Base-by-base conservation (phyloP, 2,797 vertebrate genomes). In the Acridotheres tristis region DNA sequence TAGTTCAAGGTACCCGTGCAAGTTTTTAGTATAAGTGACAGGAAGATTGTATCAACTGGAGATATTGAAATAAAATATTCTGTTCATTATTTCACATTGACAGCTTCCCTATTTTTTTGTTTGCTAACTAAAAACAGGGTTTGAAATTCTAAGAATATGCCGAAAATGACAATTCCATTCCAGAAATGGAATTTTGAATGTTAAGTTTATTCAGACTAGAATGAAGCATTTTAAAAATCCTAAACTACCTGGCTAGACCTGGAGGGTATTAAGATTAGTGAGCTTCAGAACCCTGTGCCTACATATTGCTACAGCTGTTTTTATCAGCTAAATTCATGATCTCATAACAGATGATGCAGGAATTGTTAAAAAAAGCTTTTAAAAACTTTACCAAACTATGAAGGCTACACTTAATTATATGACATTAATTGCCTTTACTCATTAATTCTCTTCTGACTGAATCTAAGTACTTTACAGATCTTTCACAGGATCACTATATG, bases 301-400 rank as follows among this genome's bases (percentile, higher is more conserved):
- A 7, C 21, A 11, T 27, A 32, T 22, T 15, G 9, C 25, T 29
- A 11, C 21, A 59, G 25, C 29, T 58, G 6, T 3, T 89, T 65
- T 58, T 50, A 30, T 42, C 15, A 73, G 32, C 7, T n/a, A 43
- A 23, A 59, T 55, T 48, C 32, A 36, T 63, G 14, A 38, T 80
- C 12, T 22, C 14, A 22, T 67, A 58, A 26, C n/a, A 89, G 42
- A 40, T 0, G 0, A 40, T 32, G 36, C 0, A 72, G 6, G 9
- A 68, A 53, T 15, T 42, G 12, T 22, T 72, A 47, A 61, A 68
- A 4, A 72, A 78, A 79, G 8, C 8, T 29, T 77, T 75, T 22
- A n/a, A 75, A 89, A 65, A 22, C 9, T 47, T 68, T 21, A 48
- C 12, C 65, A 55, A 82, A 5, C 12, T 23, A 25, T 30, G 38